phyloP scores from a whole-genome alignment of 2,888 invertebrate species.

The Trachelus iudaicus region DNA sequence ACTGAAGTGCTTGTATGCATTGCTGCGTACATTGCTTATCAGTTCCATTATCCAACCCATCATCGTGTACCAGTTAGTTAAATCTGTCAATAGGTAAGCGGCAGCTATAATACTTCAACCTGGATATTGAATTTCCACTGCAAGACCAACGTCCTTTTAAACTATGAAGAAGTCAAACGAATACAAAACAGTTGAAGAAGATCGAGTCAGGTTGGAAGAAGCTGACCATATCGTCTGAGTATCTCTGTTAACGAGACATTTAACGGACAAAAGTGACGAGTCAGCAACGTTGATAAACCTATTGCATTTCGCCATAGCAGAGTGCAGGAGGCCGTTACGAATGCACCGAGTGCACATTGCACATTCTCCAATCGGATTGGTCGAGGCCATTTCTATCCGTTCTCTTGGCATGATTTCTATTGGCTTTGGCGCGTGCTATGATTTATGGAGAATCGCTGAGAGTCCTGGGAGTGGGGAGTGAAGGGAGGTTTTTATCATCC shows the following conservation, averaged over 20 bases:
- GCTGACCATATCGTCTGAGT: background rate
- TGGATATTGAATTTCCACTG: background rate
- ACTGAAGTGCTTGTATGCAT: too few relatives aligned
- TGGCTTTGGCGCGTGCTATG: background rate
- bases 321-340: background rate
- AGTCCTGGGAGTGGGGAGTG: background rate
- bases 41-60: too few relatives aligned
- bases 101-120: background rate
- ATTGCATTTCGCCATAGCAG: background rate
- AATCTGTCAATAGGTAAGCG: too few relatives aligned
- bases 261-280: background rate
- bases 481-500: background rate
- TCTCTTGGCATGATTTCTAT: background rate
- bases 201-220: background rate
- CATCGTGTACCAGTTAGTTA: too few relatives aligned
- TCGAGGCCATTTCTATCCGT: background rate
- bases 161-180: background rate
- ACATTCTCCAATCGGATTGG: background rate
- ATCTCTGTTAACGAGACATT: background rate
- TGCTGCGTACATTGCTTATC: too few relatives aligned
- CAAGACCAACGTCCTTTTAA: background rate
- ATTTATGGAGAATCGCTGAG: background rate
- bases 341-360: background rate
- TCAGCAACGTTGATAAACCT: background rate
- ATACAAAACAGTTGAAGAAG: background rate